These are phyloP conservation scores for Thripadectes ignobilis DNA, from an alignment of 2,797 vertebrate genomes.

Conservation along the genomic window DNA sequence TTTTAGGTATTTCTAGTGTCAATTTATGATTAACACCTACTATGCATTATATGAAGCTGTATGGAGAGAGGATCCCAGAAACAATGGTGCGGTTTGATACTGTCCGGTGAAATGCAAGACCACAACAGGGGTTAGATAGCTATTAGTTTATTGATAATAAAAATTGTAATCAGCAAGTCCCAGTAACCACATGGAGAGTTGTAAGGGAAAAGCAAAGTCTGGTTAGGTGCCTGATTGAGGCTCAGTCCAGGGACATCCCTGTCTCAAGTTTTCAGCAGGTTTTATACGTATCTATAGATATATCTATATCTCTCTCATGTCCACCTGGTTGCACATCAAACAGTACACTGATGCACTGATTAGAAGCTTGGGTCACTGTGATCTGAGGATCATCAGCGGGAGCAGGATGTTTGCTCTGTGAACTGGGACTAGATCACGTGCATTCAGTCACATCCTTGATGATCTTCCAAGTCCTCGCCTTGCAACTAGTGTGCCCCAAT, in stretches of 20 bases:
- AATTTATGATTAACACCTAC: neutral
- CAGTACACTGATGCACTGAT: neutral
- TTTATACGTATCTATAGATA: neutral
- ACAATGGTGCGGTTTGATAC: neutral
- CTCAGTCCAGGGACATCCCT: neutral
- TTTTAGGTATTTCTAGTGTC: neutral
- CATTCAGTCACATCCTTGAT: rapidly evolving
- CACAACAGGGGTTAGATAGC: neutral
- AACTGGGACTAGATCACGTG: neutral
- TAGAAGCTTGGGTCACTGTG: neutral
- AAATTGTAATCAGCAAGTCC: neutral
- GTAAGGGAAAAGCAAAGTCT: neutral
- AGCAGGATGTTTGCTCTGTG: neutral
- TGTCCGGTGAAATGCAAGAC: neutral
- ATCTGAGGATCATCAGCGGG: neutral
- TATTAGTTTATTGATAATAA: slow-evolving; percentile 23
- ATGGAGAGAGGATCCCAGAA: neutral
- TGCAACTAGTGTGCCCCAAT: neutral
- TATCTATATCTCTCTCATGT: neutral
- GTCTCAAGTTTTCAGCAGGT: neutral
- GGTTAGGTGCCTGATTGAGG: rapidly evolving
- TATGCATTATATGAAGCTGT: neutral
- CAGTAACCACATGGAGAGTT: neutral
- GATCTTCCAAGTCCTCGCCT: neutral
- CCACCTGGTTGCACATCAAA: neutral